A percentile compares a stretch with the other conserved stretches of the same genome.
Conservation (phyloP, 2,888 invertebrate species). For the Sipha maydis region DNA sequence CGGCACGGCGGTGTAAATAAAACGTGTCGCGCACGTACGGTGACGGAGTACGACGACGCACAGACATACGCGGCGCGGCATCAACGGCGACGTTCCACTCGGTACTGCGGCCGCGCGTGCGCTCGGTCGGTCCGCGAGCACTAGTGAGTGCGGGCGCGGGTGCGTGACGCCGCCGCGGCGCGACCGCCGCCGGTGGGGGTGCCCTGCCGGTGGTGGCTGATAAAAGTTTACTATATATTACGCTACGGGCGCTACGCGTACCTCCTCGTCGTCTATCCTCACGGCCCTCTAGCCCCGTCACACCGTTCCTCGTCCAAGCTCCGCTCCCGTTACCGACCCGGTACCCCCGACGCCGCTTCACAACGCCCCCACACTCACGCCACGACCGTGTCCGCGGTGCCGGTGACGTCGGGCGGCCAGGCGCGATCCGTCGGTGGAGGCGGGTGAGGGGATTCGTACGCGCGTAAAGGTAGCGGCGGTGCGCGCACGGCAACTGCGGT, state of each 20-base stretch:
- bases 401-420: not conserved
- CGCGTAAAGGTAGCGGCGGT: constrained; percentile 42
- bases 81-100: constrained; percentile 45
- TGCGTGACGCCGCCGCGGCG: constrained; percentile 56
- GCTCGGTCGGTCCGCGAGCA: constrained; percentile 9
- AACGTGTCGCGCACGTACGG: constrained; percentile 33
- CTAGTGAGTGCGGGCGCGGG: constrained; percentile 35
- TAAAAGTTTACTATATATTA: constrained; percentile 52
- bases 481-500: not conserved
- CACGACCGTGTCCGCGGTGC: no score
- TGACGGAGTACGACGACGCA: constrained; percentile 40
- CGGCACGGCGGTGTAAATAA: not conserved
- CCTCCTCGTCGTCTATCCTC: not conserved
- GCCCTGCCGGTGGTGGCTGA: constrained; percentile 50
- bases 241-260: constrained; percentile 28
- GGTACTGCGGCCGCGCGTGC: constrained; percentile 56
- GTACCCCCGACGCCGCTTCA: no score
- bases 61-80: constrained; percentile 26
- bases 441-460: constrained; percentile 13
- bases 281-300: no score
- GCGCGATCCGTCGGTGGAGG: not conserved
- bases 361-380: no score
- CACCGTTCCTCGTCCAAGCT: not conserved
- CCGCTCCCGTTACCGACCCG: no score
- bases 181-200: constrained; percentile 2